phyloP scores from a whole-genome alignment of 2,888 invertebrate genomes.

The Trachelus stipa region DNA sequence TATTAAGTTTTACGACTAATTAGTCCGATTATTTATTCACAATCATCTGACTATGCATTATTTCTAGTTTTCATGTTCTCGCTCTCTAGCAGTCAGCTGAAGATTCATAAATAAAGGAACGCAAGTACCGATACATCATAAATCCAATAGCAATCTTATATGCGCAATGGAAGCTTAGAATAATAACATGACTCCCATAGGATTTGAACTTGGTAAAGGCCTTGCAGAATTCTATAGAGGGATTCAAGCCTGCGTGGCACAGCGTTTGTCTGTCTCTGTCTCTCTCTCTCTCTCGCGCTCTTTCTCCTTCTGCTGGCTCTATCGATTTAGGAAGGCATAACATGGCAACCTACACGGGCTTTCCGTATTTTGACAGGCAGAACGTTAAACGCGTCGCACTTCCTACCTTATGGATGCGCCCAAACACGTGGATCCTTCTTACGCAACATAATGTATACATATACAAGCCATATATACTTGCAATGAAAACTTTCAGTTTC shows the following conservation, averaged over 20 bases:
- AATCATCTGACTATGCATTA: background rate
- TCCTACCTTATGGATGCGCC: slow-evolving; percentile 22
- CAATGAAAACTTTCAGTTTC: background rate
- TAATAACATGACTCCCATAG: background rate
- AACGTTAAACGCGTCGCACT: slow-evolving; percentile 2
- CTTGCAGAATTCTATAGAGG: background rate
- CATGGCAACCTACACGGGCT: slow-evolving; percentile 35
- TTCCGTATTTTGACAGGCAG: slow-evolving; percentile 12
- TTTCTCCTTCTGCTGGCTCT: slow-evolving; percentile 37
- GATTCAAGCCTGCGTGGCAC: background rate
- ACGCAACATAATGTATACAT: background rate
- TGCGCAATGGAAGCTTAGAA: background rate
- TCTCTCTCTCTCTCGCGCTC: slow-evolving; percentile 10
- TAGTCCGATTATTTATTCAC: background rate
- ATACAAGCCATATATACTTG: background rate
- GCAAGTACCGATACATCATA: background rate
- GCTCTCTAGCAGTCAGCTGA: background rate
- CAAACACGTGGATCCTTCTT: slow-evolving; percentile 26
- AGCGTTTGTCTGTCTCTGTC: background rate
- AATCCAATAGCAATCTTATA: background rate
- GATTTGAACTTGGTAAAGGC: background rate
- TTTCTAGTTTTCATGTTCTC: too few species aligned
- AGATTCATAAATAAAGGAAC: background rate
- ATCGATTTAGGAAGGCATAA: slow-evolving; percentile 49
- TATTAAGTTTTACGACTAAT: background rate